These are phyloP conservation scores for Hyphantria cunea DNA, from an alignment of 1,140 invertebrate genomes.

Conservation along the genomic window DNA sequence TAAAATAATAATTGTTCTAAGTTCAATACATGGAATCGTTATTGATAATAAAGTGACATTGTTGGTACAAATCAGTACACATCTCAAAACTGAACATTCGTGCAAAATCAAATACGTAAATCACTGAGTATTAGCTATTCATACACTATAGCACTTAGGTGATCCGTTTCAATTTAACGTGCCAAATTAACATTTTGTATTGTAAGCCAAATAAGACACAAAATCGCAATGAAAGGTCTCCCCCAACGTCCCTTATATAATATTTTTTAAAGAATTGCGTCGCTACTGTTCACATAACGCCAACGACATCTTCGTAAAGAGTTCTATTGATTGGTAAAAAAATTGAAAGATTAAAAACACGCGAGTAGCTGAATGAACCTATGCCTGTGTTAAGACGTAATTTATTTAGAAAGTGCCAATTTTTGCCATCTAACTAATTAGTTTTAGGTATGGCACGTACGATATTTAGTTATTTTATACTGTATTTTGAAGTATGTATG, in stretches of 20 bases:
- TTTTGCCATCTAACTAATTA: constrained; percentile 21
- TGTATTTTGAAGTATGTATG: constrained; percentile 22
- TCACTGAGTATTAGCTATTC: constrained; percentile 45
- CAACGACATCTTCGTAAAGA: not conserved
- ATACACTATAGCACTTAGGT: constrained; percentile 40
- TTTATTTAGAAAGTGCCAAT: constrained; percentile 29
- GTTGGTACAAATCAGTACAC: constrained; percentile 27
- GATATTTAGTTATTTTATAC: constrained; percentile 6
- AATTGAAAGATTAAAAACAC: not conserved
- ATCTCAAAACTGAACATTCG: constrained; percentile 25
- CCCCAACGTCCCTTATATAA: not conserved
- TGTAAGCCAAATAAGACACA: not conserved
- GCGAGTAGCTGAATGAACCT: constrained; percentile 7
- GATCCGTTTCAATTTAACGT: constrained; percentile 28
- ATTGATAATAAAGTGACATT: not conserved
- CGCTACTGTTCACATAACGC: not conserved
- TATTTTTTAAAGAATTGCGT: not conserved
- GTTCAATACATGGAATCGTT: constrained; percentile 6
- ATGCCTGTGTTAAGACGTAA: constrained; percentile 13
- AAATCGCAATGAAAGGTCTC: not conserved
- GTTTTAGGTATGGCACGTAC: constrained; percentile 27
- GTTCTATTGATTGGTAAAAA: not conserved
- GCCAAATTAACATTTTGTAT: constrained; percentile 34
- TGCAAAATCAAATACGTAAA: constrained; percentile 40
- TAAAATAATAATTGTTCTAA: too few species aligned